Evolutionary conservation across 1,140 invertebrate genomes (phyloP), one percentile per base, ranked within the genome.

Genomic region (Maniola jurtina): DNA sequence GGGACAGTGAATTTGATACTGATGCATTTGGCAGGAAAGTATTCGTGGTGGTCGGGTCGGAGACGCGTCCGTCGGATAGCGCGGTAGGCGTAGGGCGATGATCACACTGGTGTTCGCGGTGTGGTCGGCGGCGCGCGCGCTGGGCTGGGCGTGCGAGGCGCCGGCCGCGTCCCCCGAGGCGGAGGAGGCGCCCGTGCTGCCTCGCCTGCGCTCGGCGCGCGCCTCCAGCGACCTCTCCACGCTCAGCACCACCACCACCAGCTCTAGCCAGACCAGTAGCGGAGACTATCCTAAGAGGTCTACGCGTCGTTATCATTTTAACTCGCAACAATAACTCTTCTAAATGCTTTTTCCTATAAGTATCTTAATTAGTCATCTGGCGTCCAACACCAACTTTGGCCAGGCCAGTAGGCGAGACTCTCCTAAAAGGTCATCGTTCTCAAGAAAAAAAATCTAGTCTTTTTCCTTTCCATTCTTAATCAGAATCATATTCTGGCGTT

Each of bases 131-230:
- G 86, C 80, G 72, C 86, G 86, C 71, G 86, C 86, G 75, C 82
- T 89, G 68, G 84, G 88, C 77, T 86, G 81, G 83, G 68, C 83
- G 67, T 81, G 81, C 75, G 86, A 87, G 15, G 57, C 68, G 48
- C 71, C 65, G 35, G 50, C 79, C 56, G 59, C 70, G n/a, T 79
- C 86, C 10, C 86, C 88, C 42, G 86, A 87, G 40, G 68, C 72
- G 48, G 88, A 90, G 56, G 88, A 88, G 57, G 74, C 86, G 76
- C 86, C 91, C 63, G 67, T 91, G 83, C 76, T 91, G 81, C 84
- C 91, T 80, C 74, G 88, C 71, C 79, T 93, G 90, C 82, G 92
- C 88, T 90, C 92, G 75, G 90, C 92, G 80, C 89, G 93, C 91
- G 86, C 93, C 91, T 93, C 93, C 90, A 87, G 86, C 72, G 88